Evolutionary conservation across 2,113 vertebrate species (phyloP), one percentile per base, ranked within the genome.

Genomic region (Penelope pileata): DNA sequence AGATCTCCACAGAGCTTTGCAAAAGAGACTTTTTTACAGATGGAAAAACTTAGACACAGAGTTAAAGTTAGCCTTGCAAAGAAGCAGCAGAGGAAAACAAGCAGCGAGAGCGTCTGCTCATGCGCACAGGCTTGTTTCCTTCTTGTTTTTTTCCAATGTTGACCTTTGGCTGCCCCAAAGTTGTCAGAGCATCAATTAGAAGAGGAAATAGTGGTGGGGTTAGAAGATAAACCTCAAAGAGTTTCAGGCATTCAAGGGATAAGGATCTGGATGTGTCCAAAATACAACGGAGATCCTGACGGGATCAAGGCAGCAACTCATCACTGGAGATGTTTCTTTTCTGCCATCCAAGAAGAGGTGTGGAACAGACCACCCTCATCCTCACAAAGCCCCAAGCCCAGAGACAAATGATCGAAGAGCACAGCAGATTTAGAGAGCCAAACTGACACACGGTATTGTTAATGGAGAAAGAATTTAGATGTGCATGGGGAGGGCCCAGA

Each of bases 21-120:
- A 91, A 85, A 91, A 22, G 73, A 93, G 34, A 60, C 43, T 88
- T 91, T 95, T 91, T 85, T 93, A 78, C 83, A 96, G 76, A 91
- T 90, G 85, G 94, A 96, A 96, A 95, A 95, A 83, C 93, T 95
- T 95, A 83, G 67, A 69, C 40, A 53, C 45, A 77, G 59, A 82
- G 84, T 94, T 94, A 67, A 86, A 93, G 91, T 84, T 85, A 96
- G 76, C 79, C 54, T 74, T 69, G 34, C 83, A 26, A 91, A 87
- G 56, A 95, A 89, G 73, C 30, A 78, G 79, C 0, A 16, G 59
- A 83, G 51, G 60, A 80, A 93, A 93, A 88, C 87, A 94, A 91
- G 88, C 43, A 86, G 23, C 78, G 76, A 90, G 76, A 90, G 76
- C 64, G 88, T 95, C 93, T 96, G 79, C 50, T 90, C 51, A 56